phyloP scores from a whole-genome alignment of 2,113 vertebrate species.

The Lepus europaeus region DNA sequence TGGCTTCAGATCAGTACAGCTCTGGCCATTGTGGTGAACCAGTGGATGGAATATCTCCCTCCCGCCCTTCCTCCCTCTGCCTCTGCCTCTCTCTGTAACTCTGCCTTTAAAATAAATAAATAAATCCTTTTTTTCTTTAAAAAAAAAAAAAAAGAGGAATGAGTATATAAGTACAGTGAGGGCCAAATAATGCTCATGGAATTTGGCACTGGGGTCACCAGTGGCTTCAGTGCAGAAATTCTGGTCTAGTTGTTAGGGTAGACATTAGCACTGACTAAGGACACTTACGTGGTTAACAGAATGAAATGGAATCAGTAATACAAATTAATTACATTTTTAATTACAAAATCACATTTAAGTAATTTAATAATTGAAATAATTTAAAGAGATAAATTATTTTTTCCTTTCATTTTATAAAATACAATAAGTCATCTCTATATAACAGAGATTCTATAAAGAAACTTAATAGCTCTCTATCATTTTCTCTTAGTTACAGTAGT shows the following conservation, averaged over 20 bases:
- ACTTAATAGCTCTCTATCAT: not conserved
- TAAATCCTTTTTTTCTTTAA: no score
- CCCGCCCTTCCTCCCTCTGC: no score
- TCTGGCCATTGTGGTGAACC: no score
- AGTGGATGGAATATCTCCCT: no score
- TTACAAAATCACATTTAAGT: not conserved
- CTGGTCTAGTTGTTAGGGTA: not conserved
- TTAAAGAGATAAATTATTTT: not conserved
- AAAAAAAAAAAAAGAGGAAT: not conserved
- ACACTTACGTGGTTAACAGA: not conserved
- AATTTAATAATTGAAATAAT: not conserved
- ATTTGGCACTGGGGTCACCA: not conserved
- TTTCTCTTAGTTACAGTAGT: slow-evolving; percentile 4
- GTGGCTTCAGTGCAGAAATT: not conserved
- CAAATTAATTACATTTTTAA: not conserved
- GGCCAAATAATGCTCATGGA: not conserved
- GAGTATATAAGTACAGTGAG: not conserved
- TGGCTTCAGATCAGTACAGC: no score
- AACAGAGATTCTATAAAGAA: slow-evolving; percentile 14
- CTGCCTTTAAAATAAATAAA: no score
- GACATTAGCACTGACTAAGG: not conserved
- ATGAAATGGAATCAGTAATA: slow-evolving; percentile 35
- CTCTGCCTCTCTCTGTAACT: no score
- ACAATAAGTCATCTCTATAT: not conserved
- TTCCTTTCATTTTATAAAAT: not conserved